Conservation (phyloP, 2,113 vertebrate genomes). For the Callospermophilus lateralis region DNA sequence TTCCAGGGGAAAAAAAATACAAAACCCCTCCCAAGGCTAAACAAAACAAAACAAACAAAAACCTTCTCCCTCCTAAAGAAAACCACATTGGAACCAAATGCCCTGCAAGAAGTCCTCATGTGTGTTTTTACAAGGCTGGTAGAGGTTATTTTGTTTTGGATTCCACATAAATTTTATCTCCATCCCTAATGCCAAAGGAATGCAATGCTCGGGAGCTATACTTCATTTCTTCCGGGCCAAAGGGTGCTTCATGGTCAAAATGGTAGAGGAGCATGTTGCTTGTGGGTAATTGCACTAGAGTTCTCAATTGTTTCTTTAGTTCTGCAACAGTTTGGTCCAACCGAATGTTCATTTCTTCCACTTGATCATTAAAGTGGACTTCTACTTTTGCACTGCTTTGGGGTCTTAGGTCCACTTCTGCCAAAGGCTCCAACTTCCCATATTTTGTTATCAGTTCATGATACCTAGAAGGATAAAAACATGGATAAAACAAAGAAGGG, state of each 20-base stretch:
- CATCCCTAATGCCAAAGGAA: constrained; percentile 96
- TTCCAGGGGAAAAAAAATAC: constrained; percentile 65
- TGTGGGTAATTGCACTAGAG: constrained; percentile 92
- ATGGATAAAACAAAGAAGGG: neutral
- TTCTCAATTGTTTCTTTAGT: constrained; percentile 94
- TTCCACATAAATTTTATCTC: constrained; percentile 96
- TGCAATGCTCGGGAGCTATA: constrained; percentile 94
- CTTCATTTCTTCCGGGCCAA: constrained; percentile 96
- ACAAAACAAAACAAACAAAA: constrained; percentile 74
- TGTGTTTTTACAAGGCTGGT: constrained; percentile 72
- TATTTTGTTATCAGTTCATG: constrained; percentile 95
- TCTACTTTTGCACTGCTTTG: constrained; percentile 93
- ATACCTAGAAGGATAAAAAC: constrained; percentile 89
- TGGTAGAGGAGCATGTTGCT: constrained; percentile 96
- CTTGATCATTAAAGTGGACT: constrained; percentile 94
- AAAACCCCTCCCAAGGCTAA: constrained; percentile 72
- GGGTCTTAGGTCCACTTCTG: constrained; percentile 96
- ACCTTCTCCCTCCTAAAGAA: constrained; percentile 78
- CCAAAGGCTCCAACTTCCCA: constrained; percentile 95
- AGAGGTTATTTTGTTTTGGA: constrained; percentile 91
- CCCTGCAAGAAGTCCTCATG: constrained; percentile 82
- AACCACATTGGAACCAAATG: constrained; percentile 81
- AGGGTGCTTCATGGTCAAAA: constrained; percentile 92
- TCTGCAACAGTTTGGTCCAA: constrained; percentile 97
- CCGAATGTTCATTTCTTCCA: constrained; percentile 93